Evolutionary conservation across 2,797 vertebrate species (phyloP).

Genomic region (Paguma larvata): DNA sequence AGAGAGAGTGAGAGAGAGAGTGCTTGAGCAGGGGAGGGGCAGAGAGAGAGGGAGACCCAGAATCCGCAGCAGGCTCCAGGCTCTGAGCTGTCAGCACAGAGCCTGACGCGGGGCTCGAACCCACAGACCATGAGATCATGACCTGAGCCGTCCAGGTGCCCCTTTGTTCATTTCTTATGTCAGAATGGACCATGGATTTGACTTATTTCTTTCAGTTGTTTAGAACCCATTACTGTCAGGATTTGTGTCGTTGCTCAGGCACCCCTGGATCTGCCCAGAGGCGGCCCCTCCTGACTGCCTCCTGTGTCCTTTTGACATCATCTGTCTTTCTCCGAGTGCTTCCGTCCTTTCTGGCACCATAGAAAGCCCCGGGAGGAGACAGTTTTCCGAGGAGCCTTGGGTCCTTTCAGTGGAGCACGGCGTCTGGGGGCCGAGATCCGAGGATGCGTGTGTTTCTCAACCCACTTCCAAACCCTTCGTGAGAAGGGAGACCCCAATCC

Average conservation of each 20-base stretch:
- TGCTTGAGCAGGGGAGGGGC: no score
- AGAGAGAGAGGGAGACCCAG: no score
- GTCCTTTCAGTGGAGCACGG: background rate
- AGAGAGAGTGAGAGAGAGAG: no score
- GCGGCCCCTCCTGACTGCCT: background rate
- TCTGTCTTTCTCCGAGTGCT: background rate
- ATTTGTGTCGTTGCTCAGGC: background rate
- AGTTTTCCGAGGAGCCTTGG: background rate
- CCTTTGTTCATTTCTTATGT: background rate
- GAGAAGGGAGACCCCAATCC: background rate
- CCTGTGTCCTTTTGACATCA: background rate
- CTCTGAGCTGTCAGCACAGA: no score
- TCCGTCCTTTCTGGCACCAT: background rate
- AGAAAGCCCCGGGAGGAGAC: background rate
- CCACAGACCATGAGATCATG: no score
- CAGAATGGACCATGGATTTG: background rate
- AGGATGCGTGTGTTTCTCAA: rapidly evolving
- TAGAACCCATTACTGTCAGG: background rate
- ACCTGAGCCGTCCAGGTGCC: no score
- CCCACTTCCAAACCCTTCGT: background rate
- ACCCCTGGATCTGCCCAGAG: background rate
- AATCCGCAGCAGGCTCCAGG: no score
- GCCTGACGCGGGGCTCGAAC: no score
- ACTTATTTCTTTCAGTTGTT: background rate
- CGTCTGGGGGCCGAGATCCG: background rate